Base-by-base conservation (phyloP, 2,797 vertebrate genomes). In the Typhlichthys subterraneus region DNA sequence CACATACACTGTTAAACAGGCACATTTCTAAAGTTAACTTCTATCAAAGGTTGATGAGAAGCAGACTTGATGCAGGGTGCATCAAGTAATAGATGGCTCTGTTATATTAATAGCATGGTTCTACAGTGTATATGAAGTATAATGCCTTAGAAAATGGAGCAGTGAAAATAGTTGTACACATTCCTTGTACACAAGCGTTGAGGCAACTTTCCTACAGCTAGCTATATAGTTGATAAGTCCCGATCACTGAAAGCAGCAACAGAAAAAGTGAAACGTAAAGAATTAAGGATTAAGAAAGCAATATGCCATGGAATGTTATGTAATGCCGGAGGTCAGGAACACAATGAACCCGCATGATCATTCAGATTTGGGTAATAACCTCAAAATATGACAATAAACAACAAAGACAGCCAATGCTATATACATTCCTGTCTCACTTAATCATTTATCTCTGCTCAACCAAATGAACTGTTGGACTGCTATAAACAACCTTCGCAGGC, bases 51-150 rank as follows among this genome's bases (percentile, higher is more conserved):
- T 67, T 69, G 75, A 84, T 88, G 84, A 83, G 70, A 71, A 81
- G 82, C 75, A 65, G 73, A 77, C 84, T 88, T 86, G 83, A 91
- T 89, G 85, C 72, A 57, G n/a, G 65, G 53, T 38, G 70, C 86
- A 88, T 91, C 86, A 89, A 89, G 76, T 77, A 38, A 66, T 46
- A 72, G 68, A 80, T 86, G 80, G 73, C 57, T 46, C 12, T 73
- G 66, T 78, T 75, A 60, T 59, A 57, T n/a, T 76, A 63, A 73
- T 61, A 75, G 71, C 70, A 73, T 59, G 75, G 69, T 1, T 31
- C 71, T 60, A 63, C 62, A 70, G 57, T 61, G 42, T 62, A 51
- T 47, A 58, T 64, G 71, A 83, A 54, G 45, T 80, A 64, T 69
- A 69, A 73, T 57, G 74, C 54, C 69, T 74, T 61, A 63, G 74